phyloP scores from a whole-genome alignment of 2,797 vertebrate species.

The Pristis pectinata region DNA sequence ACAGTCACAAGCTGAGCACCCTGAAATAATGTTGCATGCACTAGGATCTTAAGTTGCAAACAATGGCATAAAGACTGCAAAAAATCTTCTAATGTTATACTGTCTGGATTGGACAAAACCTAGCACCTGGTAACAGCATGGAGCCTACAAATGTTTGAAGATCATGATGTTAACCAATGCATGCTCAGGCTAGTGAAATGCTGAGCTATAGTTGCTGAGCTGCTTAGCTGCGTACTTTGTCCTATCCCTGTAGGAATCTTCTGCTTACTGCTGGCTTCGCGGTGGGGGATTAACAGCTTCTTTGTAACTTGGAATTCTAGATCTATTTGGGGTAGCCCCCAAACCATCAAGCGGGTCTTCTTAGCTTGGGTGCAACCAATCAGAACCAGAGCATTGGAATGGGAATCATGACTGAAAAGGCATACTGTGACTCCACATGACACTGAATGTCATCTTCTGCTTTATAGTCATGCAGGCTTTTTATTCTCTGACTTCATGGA shows the following conservation, averaged over 20 bases:
- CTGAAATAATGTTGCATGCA: slow-evolving; percentile 17
- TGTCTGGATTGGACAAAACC: slow-evolving; percentile 38
- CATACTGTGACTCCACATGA: slow-evolving; percentile 21
- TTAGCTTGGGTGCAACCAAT: slow-evolving; percentile 33
- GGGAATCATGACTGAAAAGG: slow-evolving; percentile 14
- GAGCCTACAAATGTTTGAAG: slow-evolving; percentile 39
- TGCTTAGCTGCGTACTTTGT: slow-evolving; percentile 50
- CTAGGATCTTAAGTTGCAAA: slow-evolving; percentile 27
- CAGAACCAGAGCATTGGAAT: background rate
- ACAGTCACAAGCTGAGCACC: slow-evolving; percentile 17
- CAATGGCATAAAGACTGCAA: slow-evolving; percentile 23
- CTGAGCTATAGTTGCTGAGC: slow-evolving; percentile 40
- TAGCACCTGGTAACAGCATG: slow-evolving; percentile 39
- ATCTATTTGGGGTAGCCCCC: slow-evolving; percentile 25
- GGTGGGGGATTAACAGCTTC: slow-evolving; percentile 41
- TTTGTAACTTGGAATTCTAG: slow-evolving; percentile 47
- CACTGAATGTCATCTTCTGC: slow-evolving; percentile 27
- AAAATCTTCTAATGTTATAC: slow-evolving; percentile 10
- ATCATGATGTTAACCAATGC: slow-evolving; percentile 43
- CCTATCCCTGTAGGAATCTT: slow-evolving; percentile 48
- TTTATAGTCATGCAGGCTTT: slow-evolving; percentile 30
- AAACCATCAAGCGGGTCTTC: slow-evolving; percentile 14
- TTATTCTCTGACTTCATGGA: slow-evolving; percentile 32
- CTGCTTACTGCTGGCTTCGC: slow-evolving; percentile 47
- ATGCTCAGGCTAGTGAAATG: slow-evolving; percentile 43